Base-by-base conservation (phyloP, 2,888 invertebrate species). In the Aphrophora alni region DNA sequence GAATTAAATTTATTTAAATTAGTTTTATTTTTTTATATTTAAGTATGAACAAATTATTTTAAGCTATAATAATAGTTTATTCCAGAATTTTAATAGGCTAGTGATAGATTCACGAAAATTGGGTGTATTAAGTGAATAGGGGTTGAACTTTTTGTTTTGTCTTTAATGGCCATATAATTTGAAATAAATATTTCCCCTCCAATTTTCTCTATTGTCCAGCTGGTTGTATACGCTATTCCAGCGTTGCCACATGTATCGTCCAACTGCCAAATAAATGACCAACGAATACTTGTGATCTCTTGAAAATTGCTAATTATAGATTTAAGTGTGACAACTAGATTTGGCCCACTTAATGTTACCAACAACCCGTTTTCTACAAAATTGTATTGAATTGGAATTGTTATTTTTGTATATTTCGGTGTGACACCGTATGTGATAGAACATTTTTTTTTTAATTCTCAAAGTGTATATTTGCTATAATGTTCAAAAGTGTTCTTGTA, bases 341-440 rank as follows among this genome's bases (percentile, higher is more conserved):
- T 26, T 77, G 33, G 77, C 69, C 77, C 77, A 70, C 68, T 77
- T 70, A 33, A 70, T 69, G 77, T 77, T 77, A 77, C 77, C 77
- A 77, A 70, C 77, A 77, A 77, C 77, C 77, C 69, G 77, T 77
- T 69, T 77, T 77, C 69, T 77, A 68, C 38, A 77, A 38, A 68
- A 68, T 69, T 69, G 12, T 68, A 69, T 69, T 68, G 21, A 77
- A 68, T 77, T 77, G 28, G 33, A 33, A 33, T 28, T 33, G n/a
- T 77, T 70, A 70, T 70, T 77, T 77, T 77, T 77, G 77, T 77
- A 77, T 69, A 77, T 68, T 77, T 77, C 77, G 77, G 77, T 77
- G 70, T 21, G 24, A 69, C 33, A 26, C 77, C 77, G 77, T 70
- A 77, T 77, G 77, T 77, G 77, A 77, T 77, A 77, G 26, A 75